Base-by-base conservation (phyloP, 2,888 invertebrate genomes). In the Polylopha cassiicola region DNA sequence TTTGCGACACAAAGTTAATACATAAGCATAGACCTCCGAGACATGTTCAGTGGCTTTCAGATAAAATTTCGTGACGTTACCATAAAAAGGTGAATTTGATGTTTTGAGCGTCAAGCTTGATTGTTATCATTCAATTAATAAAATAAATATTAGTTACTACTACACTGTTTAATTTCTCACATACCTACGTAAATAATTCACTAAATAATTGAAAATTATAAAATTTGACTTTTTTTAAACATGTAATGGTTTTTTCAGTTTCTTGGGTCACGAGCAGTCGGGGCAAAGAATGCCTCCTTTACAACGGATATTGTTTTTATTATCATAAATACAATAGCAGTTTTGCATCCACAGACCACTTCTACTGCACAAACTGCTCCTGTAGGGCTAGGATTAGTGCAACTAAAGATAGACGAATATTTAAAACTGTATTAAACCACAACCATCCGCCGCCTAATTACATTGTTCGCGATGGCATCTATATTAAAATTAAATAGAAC, bases 221-320 rank as follows among this genome's bases (percentile, higher is more conserved):
- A 26, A 3, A 8, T 7, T 14, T 4, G 27, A n/a, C 4, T 4
- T n/a, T 4, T 15, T 8, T 7, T 15, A 1, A 5, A 4, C 2
- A 13, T 2, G 3, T n/a, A 13, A 10, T n/a, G 3, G 6, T 24
- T 27, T 47, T 44, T 23, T 18, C 45, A 58, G 55, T 57, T n/a
- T 33, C 31, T 3, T 56, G 53, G 51, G 50, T 50, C 3, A 8
- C n/a, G 0, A 51, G 39, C 15, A 4, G 6, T 14, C 34, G 21
- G 2, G 37, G 44, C 1, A 46, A 39, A 2, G 29, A 14, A 4
- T 1, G 24, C 2, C 17, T 32, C 17, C 3, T 37, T 3, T 23
- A 18, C 9, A 30, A 33, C 13, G 41, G 32, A 1, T 44, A 44
- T 22, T 51, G 59, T 0, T 62, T 51, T 28, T 58, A 55, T 27